Conservation (phyloP, 2,797 vertebrate species). For the Momotus momota region DNA sequence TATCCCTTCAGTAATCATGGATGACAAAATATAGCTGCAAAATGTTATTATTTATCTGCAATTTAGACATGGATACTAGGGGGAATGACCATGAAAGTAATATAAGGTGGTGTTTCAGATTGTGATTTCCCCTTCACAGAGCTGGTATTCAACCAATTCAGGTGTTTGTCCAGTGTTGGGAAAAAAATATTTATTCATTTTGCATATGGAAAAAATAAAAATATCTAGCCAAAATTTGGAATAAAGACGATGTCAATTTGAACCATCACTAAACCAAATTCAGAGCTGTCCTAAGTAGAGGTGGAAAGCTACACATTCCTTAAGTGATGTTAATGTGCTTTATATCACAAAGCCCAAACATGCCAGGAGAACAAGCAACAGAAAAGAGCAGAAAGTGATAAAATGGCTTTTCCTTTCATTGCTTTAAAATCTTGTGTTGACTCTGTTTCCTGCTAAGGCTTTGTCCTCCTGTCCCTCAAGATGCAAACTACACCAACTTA, state of each 20-base stretch:
- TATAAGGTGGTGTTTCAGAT: neutral
- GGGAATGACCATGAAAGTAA: neutral
- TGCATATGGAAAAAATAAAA: neutral
- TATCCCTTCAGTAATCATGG: neutral
- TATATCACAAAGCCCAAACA: neutral
- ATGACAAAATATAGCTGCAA: neutral
- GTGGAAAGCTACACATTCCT: neutral
- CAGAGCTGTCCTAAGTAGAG: neutral
- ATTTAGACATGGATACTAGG: neutral
- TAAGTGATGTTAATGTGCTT: neutral
- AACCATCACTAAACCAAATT: neutral
- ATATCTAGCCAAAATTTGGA: neutral
- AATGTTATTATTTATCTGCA: neutral
- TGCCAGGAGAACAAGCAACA: neutral
- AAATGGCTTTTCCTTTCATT: neutral
- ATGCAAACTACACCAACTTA: neutral
- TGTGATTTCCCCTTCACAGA: neutral
- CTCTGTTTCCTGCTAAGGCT: neutral
- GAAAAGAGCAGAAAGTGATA: neutral
- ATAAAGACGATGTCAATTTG: neutral
- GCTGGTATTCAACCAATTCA: neutral
- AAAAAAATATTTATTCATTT: neutral
- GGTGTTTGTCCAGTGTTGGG: neutral
- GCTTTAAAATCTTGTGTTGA: neutral
- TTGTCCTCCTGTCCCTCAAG: slow-evolving; percentile 1